Evolutionary conservation across 2,888 invertebrate genomes (phyloP), one percentile per base, ranked within the genome.

Genomic region (Resseliella maxima): DNA sequence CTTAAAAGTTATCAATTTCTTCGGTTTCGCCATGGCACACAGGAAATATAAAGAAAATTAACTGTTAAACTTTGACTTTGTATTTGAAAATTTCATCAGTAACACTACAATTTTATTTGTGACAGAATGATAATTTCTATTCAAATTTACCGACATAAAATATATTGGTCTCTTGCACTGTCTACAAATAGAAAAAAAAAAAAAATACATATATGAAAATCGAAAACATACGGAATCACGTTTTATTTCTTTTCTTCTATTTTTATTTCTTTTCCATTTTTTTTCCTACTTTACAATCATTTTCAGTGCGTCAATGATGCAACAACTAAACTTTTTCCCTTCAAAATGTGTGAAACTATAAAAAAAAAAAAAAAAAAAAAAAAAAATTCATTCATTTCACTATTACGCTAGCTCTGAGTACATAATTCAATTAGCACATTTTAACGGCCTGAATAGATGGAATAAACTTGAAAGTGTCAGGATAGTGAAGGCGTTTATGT

Each of bases 371-470:
- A n/a, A n/a, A 45, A 10, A 45, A 45, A 45, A 45, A 45, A 45
- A 45, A 10, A 21, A 12, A 50, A 3, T 8, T 50, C 18, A 50
- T 21, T 50, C 24, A 24, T 24, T 59, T n/a, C n/a, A 2, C 27
- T 59, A 59, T 59, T 24, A 24, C 15, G 50, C 21, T 50, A 18
- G 21, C 10, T 21, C 59, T 59, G 59, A 59, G 59, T 59, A 59
- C 59, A 59, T 72, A 72, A 72, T 31, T 72, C 72, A 72, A 72
- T 72, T 72, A 72, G 72, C 72, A 72, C 72, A 72, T 31, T 59
- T 59, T 59, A 59, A 59, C n/a, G 59, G 59, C 59, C 41, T 59
- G 59, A 24, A 24, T 24, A 24, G 24, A 8, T 59, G 59, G 5
- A 24, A n/a, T 24, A 24, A 5, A 59, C 24, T 59, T 15, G 24